These are phyloP conservation scores for Exaiptasia diaphana DNA, from an alignment of 64 coral and sea anemone species.

Conservation along the genomic window DNA sequence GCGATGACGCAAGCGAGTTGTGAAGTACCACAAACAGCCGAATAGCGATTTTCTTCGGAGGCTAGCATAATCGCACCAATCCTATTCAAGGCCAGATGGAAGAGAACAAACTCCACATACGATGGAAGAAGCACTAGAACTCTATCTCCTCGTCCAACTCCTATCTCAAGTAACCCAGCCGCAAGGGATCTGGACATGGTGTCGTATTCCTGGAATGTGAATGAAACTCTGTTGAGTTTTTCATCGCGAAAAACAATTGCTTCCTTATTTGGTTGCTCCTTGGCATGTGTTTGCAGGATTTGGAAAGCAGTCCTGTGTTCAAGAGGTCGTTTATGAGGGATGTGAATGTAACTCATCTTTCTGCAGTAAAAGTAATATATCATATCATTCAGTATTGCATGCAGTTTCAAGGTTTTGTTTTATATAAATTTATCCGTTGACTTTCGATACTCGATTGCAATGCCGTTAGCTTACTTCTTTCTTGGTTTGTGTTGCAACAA, in stretches of 20 bases:
- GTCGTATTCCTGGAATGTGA: neutral
- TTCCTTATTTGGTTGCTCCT: neutral
- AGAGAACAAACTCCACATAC: neutral
- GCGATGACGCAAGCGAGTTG: no score
- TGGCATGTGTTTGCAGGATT: neutral
- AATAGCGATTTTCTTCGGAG: neutral
- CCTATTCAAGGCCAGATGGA: neutral
- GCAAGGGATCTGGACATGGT: neutral
- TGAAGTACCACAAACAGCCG: no score
- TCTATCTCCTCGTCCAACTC: neutral
- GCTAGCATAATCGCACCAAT: neutral
- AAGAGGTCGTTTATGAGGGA: neutral
- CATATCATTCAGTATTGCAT: no score
- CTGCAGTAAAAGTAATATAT: no score
- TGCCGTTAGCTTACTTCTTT: no score
- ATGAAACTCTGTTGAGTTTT: neutral
- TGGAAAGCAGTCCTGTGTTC: neutral
- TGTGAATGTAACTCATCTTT: neutral
- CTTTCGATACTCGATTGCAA: no score
- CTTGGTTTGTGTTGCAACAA: no score
- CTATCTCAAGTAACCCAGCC: neutral
- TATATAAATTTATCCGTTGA: no score
- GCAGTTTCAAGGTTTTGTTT: no score
- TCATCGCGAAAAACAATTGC: neutral
- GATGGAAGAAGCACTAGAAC: neutral